Evolutionary conservation across 2,797 vertebrate genomes (phyloP), one percentile per base, ranked within the genome.

Genomic region (Pelochelys cantorii): DNA sequence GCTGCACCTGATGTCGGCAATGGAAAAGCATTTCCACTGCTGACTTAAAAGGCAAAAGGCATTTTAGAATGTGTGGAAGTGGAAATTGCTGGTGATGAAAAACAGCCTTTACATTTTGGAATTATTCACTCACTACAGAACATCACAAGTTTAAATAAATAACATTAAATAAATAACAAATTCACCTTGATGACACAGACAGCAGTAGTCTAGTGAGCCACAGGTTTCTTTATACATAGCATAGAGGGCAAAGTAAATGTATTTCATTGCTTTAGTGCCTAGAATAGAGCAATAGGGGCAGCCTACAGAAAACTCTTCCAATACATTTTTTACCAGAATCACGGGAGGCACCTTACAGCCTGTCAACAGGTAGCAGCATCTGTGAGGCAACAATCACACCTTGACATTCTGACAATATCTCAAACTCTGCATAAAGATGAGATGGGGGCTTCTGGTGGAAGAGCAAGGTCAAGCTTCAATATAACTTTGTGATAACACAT

Each of bases 331-430:
- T 77, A 71, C 34, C n/a, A 71, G 68, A 71, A 20, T 22, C 11
- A 71, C 34, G 18, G 22, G 18, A 15, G 25, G 74, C 25, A 77
- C 27, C 6, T 27, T 17, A 5, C 13, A 54, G 55, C 10, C 3
- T 18, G 42, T 6, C 5, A 48, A 8, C 10, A 1, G 1, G 3
- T 48, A 22, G 23, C 23, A 15, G n/a, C 8, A 23, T 22, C 37
- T 52, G 42, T 52, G 74, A 5, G 42, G 25, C 27, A 48, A 77
- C 13, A 2, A 59, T 59, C 65, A 75, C 56, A 77, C 23, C 31
- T 5, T 25, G 79, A 5, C 9, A 37, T 79, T 48, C 25, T 5
- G 1, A 11, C 79, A 79, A 83, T 52, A 77, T 29, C 13, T 48
- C 74, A 29, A 25, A 59, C 11, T 62, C 2, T 0, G 0, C 71